Base-by-base conservation (phyloP, 1,140 invertebrate species). In the Trissolcus basalis region DNA sequence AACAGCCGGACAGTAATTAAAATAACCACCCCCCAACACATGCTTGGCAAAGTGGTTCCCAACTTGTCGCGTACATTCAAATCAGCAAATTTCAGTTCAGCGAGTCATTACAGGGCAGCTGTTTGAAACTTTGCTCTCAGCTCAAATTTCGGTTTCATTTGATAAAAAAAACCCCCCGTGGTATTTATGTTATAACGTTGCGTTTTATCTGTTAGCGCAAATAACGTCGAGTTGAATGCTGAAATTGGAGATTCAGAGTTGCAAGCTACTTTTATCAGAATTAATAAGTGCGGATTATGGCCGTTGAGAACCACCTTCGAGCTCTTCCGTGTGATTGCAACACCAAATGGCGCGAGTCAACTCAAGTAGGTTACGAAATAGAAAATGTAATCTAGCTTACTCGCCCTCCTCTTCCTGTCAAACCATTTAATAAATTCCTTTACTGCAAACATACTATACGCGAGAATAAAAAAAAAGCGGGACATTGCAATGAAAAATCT, bases 1-100 rank as follows among this genome's bases (percentile, higher is more conserved):
- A 70, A 61, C 49, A 77, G 70, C 84, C 81, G 87, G 87, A 88
- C 87, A 88, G 87, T 88, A 88, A 88, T 88, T 88, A 88, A 88
- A 88, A 87, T 88, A 87, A 87, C 86, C 85, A 81, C 77, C 80
- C 86, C 81, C 19, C 6, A 60, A 83, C 82, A 82, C 82, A 84
- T 83, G 85, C 83, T 83, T 81, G 59, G 59, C 55, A 64, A 85
- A 84, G 83, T 54, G 84, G 82, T 84, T 79, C 79, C 79, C 84
- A 85, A 86, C 77, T 79, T 50, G 41, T 49, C 49, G 7, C 4
- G 35, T 33, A 39, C 16, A 39, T 53, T 69, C 49, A 35, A 35
- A 60, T 55, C 50, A 69, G 33, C 55, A 5, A 54, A 55, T 54
- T 54, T 60, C 50, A 43, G 56, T 35, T 49, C 27, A 36, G 54